A percentile compares a stretch with the other conserved stretches of the same genome.
Conservation (phyloP, 30 jellyfish, hydroid and myxozoan species). For the Sanderia malayensis region DNA sequence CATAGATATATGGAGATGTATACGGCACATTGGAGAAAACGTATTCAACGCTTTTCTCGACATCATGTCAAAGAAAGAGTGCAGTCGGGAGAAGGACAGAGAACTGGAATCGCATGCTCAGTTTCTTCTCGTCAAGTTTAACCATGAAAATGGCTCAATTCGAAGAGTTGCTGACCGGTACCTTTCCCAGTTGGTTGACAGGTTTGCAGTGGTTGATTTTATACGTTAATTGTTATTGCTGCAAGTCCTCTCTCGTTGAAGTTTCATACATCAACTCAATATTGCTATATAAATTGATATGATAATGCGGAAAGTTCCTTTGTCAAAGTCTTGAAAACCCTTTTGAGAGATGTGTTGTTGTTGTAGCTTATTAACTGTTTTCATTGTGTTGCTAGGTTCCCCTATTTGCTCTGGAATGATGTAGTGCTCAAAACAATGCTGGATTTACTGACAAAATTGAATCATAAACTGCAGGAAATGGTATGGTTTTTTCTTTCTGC, state of each 20-base stretch:
- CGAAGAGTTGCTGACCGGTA: constrained; percentile 88
- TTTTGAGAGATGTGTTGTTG: no score
- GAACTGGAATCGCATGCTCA: constrained; percentile 87
- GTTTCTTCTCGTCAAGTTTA: constrained; percentile 75
- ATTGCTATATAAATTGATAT: no score
- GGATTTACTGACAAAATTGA: constrained; percentile 72
- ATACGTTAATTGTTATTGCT: no score
- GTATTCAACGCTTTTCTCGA: constrained; percentile 63
- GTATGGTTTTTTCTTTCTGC: constrained; percentile 18
- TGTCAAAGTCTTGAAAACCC: no score
- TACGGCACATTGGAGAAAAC: constrained; percentile 76
- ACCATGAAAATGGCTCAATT: constrained; percentile 75
- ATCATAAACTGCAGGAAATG: constrained; percentile 55
- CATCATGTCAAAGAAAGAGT: constrained; percentile 47
- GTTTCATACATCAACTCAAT: no score
- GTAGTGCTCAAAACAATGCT: constrained; percentile 84
- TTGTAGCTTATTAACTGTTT: no score
- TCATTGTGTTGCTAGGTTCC: constrained; percentile 50
- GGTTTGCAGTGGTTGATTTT: constrained; percentile 30
- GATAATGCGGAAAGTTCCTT: no score
- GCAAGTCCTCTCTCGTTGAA: no score
- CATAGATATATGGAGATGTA: constrained; percentile 84
- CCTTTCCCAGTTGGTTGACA: constrained; percentile 86
- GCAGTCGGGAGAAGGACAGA: constrained; percentile 66
- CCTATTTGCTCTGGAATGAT: constrained; percentile 94